These are phyloP conservation scores for Premnoplex brunnescens DNA, from an alignment of 2,797 vertebrate species.

Conservation along the genomic window DNA sequence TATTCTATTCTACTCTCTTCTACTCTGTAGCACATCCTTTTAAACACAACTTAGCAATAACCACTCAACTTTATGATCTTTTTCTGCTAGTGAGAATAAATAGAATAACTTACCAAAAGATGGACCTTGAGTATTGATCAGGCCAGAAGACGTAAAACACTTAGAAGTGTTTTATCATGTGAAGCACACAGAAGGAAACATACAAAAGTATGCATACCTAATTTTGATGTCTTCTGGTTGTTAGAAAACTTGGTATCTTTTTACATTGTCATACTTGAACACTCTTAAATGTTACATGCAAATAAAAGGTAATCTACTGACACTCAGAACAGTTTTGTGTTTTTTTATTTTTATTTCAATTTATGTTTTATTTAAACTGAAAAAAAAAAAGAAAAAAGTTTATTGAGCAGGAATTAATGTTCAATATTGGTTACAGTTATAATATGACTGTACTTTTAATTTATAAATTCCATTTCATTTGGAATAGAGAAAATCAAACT, in stretches of 20 bases:
- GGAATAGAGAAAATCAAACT: not conserved
- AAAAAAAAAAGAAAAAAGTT: not conserved
- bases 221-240: not conserved
- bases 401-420: not conserved
- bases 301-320: not conserved
- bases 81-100: not conserved
- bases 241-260: not conserved
- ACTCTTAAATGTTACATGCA: not conserved
- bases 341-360: not conserved
- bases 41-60: not conserved
- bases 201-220: not conserved
- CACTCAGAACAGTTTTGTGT: not conserved
- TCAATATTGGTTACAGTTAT: not conserved
- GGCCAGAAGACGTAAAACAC: not conserved
- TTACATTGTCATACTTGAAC: not conserved
- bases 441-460: not conserved
- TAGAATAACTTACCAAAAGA: not conserved
- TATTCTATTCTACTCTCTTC: not conserved
- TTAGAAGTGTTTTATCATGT: not conserved
- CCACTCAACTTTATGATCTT: not conserved
- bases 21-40: not conserved
- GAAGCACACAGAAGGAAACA: not conserved
- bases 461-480: not conserved
- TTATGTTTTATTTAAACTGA: not conserved
- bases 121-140: not conserved